phyloP scores from a whole-genome alignment of 1,140 invertebrate genomes.

The Saxidomus purpurata region DNA sequence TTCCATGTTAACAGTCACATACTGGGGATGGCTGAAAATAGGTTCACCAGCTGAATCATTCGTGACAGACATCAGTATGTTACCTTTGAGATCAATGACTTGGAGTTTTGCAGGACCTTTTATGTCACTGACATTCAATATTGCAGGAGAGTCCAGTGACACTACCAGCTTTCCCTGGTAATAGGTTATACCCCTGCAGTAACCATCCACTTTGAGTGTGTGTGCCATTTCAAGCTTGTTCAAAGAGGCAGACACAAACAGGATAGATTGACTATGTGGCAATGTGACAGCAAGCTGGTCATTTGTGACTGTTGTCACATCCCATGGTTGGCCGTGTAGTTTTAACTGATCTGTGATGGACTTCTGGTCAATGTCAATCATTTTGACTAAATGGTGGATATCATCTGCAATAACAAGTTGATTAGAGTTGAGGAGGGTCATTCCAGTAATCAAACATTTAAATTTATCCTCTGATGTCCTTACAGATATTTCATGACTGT shows the following conservation, averaged over 20 bases:
- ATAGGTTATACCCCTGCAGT: background rate
- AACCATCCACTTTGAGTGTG: background rate
- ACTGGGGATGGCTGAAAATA: background rate
- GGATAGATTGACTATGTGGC: background rate
- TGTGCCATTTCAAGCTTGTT: background rate
- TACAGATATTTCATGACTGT: background rate
- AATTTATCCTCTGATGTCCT: background rate
- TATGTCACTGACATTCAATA: background rate
- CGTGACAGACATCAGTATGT: no score
- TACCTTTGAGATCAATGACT: no score
- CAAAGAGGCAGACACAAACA: background rate
- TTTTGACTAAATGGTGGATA: background rate
- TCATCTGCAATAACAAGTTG: background rate
- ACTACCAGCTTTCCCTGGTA: background rate
- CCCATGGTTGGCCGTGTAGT: background rate
- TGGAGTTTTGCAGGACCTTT: background rate
- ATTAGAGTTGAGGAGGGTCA: background rate
- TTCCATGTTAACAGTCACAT: background rate
- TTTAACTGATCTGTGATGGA: background rate
- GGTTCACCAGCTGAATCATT: background rate
- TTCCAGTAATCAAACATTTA: background rate
- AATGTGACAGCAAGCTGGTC: background rate
- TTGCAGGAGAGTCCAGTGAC: background rate
- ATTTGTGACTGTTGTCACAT: background rate
- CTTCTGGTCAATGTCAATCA: background rate